A percentile compares a stretch with the other conserved stretches of the same genome.
phyloP scores from a whole-genome alignment of 2,113 vertebrate genomes.

The Prinia subflava region DNA sequence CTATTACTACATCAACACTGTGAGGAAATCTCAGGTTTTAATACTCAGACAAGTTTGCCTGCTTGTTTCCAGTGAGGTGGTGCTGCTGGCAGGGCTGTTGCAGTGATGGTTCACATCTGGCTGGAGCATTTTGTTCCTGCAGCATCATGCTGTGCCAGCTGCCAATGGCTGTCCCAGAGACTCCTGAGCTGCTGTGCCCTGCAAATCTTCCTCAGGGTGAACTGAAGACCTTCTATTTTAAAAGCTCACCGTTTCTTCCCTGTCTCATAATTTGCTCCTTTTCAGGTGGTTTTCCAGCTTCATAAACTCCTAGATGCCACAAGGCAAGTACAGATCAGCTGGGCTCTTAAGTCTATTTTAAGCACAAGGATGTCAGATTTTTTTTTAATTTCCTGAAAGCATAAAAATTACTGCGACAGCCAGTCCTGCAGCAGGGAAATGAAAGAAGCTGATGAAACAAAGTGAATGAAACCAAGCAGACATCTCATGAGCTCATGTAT shows the following conservation, averaged over 20 bases:
- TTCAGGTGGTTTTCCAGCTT: background rate
- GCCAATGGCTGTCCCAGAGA: background rate
- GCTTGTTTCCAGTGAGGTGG: background rate
- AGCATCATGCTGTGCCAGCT: background rate
- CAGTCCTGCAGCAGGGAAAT: background rate
- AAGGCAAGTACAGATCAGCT: background rate
- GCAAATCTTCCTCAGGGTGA: background rate
- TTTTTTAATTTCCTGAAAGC: constrained; percentile 8
- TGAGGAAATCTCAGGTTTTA: background rate
- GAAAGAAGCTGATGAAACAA: background rate
- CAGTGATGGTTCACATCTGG: background rate
- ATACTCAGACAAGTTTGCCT: background rate
- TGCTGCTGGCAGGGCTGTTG: background rate
- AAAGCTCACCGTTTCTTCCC: background rate
- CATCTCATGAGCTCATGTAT: accelerated
- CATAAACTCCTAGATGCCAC: background rate
- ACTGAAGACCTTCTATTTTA: background rate
- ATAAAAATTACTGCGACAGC: background rate
- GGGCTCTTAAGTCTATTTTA: background rate
- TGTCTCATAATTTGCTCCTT: background rate
- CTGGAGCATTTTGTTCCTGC: background rate
- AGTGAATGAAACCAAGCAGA: background rate
- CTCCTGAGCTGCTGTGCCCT: background rate
- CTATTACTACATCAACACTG: accelerated
- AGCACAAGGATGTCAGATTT: background rate